Evolutionary conservation across 2,888 invertebrate species (phyloP).

Genomic region (Beris morrisii): DNA sequence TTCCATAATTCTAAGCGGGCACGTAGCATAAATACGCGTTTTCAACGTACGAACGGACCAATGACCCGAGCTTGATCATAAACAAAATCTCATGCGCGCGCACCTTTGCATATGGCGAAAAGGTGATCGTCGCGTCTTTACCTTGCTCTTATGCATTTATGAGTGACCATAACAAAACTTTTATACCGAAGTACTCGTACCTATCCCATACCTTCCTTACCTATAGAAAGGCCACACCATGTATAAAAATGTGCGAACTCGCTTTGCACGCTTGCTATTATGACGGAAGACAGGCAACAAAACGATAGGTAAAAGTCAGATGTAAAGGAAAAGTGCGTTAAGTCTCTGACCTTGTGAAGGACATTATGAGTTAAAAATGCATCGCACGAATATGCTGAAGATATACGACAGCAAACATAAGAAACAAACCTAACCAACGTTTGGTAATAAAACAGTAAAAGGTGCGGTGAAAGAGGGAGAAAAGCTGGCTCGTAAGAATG

Average conservation of each 20-base stretch:
- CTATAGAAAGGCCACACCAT: too few species aligned
- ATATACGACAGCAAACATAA: slow-evolving; percentile 3
- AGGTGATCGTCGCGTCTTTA: slow-evolving; percentile 4
- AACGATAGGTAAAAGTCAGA: slow-evolving; percentile 21
- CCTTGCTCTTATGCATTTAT: neutral
- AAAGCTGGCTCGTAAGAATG: neutral
- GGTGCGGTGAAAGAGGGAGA: slow-evolving; percentile 4
- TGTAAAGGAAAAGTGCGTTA: slow-evolving; percentile 26
- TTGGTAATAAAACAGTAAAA: slow-evolving; percentile 19
- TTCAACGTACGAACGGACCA: slow-evolving; percentile 14
- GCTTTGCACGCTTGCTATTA: neutral
- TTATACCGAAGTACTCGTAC: too few species aligned
- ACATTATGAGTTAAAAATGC: slow-evolving; percentile 15
- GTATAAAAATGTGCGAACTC: neutral
- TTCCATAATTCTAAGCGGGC: too few species aligned
- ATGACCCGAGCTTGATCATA: slow-evolving; percentile 25
- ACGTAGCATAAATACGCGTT: too few species aligned
- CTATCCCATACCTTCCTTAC: too few species aligned
- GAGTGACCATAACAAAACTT: too few species aligned
- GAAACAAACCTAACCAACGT: slow-evolving; percentile 16
- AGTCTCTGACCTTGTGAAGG: slow-evolving; percentile 33
- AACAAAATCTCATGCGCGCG: slow-evolving; percentile 21
- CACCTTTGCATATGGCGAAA: slow-evolving; percentile 21
- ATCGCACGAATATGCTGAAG: slow-evolving; percentile 12
- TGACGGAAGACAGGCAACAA: neutral